These are phyloP conservation scores for Mesocentrotus franciscanus DNA, from an alignment of 53 echinoderm and acorn worm genomes.

Conservation along the genomic window DNA sequence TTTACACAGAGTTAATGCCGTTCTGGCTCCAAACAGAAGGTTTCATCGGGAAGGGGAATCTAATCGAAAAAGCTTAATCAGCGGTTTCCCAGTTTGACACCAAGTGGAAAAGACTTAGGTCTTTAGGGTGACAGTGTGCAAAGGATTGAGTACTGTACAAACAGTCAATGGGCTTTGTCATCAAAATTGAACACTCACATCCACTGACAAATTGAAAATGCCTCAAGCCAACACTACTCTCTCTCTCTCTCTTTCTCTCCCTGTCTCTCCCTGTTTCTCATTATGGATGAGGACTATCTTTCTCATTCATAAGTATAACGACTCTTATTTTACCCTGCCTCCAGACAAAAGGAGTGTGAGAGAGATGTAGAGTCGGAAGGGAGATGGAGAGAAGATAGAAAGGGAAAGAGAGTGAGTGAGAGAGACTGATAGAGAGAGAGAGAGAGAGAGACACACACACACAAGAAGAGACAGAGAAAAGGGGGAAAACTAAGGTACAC, in stretches of 20 bases:
- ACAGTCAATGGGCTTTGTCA: not conserved
- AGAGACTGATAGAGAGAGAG: not conserved
- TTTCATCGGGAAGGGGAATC: too few species aligned
- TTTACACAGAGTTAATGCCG: too few species aligned
- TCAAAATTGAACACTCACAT: not conserved
- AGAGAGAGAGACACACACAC: not conserved
- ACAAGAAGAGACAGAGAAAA: not conserved
- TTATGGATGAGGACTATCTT: not conserved
- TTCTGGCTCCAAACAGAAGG: too few species aligned
- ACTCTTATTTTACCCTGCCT: not conserved
- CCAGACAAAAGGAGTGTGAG: not conserved
- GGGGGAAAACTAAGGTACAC: not conserved
- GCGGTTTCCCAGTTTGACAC: not conserved
- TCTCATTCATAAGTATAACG: slow-evolving; percentile 3
- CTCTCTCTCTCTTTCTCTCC: not conserved
- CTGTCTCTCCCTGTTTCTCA: too few species aligned
- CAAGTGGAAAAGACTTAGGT: not conserved
- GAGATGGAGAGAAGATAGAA: not conserved
- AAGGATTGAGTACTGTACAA: not conserved
- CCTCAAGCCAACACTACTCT: not conserved
- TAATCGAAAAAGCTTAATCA: too few species aligned
- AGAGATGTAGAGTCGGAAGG: not conserved
- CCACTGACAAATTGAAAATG: not conserved
- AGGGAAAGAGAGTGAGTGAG: not conserved
- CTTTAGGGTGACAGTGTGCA: not conserved